These are phyloP conservation scores for Ageneiosus marmoratus DNA, from an alignment of 2,113 vertebrate genomes.

Conservation along the genomic window DNA sequence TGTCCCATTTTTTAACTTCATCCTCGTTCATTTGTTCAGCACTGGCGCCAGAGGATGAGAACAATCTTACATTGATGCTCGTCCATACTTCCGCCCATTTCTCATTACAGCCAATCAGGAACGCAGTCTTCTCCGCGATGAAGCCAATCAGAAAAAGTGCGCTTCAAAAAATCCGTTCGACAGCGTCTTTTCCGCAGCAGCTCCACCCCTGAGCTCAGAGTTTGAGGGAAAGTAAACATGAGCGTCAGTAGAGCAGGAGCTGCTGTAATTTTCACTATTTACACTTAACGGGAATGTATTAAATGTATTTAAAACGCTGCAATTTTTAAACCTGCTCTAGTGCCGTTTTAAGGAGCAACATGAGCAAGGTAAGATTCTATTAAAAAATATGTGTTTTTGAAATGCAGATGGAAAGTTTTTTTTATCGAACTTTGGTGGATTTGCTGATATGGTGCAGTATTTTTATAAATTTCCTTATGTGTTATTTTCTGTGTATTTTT, in stretches of 20 bases:
- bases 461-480: background rate
- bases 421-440: background rate
- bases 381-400: background rate
- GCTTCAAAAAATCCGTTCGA: slow-evolving; percentile 57
- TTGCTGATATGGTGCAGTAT: background rate
- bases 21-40: background rate
- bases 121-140: background rate
- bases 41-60: background rate
- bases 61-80: slow-evolving; percentile 7
- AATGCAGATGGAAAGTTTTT: background rate
- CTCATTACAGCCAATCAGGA: slow-evolving; percentile 59
- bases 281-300: slow-evolving; percentile 25
- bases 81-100: slow-evolving; percentile 15
- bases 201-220: slow-evolving; percentile 59
- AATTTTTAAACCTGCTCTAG: background rate
- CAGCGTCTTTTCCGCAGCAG: slow-evolving; percentile 38
- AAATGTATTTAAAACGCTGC: background rate
- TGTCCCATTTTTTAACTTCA: background rate
- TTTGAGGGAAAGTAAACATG: slow-evolving; percentile 41
- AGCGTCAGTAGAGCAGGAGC: slow-evolving; percentile 6
- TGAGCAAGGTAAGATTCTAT: slow-evolving; percentile 43
- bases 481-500: background rate
- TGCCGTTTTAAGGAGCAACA: slow-evolving; percentile 36
- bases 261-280: background rate
- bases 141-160: slow-evolving; percentile 34